These are phyloP conservation scores for Botia almorhae DNA, from an alignment of 2,797 vertebrate genomes.

Conservation along the genomic window DNA sequence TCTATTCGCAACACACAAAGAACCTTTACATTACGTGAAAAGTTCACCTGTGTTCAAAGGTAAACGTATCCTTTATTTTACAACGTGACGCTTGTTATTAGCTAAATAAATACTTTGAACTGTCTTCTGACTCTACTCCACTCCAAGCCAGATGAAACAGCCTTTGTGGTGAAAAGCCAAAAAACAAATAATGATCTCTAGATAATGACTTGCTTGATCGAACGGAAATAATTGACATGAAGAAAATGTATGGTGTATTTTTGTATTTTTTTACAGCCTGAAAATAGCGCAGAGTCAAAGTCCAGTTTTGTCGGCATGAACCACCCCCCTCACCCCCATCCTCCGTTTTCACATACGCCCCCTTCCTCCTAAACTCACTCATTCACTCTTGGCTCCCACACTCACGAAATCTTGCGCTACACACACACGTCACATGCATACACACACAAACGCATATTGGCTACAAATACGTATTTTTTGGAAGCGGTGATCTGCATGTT, in stretches of 20 bases:
- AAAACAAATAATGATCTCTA: not conserved
- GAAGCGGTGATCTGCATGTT: not conserved
- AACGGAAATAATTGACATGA: not conserved
- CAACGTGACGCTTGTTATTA: not conserved
- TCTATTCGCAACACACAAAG: not conserved
- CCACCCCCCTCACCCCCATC: not conserved
- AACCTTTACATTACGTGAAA: not conserved
- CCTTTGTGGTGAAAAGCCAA: not conserved
- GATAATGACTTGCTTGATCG: not conserved
- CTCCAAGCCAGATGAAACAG: not conserved
- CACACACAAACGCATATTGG: too few relatives aligned
- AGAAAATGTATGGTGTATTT: not conserved
- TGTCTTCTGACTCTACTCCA: not conserved
- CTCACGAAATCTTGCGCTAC: conserved; percentile 42
- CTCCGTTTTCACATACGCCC: conserved; percentile 52
- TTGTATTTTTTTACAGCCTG: not conserved
- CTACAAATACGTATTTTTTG: not conserved
- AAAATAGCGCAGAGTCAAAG: conserved; percentile 38
- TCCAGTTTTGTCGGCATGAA: conserved; percentile 41
- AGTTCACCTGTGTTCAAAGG: not conserved
- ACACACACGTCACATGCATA: not conserved
- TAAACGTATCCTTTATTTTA: not conserved
- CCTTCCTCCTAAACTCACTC: conserved; percentile 53
- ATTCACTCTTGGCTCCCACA: conserved; percentile 44
- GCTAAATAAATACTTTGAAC: not conserved